Percentiles rank a stretch among this genome's conserved stretches.
Evolutionary conservation across 2,113 vertebrate species (phyloP).

Genomic region (Sphaerodactylus townsendi): DNA sequence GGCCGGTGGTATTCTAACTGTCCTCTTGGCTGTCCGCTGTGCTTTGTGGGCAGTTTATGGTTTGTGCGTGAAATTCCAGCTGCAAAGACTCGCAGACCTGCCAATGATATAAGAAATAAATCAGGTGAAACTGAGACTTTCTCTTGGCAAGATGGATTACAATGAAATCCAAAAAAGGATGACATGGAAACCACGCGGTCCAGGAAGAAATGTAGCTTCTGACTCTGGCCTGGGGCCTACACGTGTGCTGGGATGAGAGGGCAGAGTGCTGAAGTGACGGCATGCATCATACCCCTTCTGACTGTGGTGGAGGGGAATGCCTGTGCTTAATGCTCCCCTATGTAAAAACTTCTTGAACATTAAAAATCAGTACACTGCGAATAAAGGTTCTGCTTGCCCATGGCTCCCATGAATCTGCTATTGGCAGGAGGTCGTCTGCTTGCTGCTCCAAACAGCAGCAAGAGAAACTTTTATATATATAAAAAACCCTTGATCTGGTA

Average conservation of each 20-base stretch:
- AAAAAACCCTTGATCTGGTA: no score
- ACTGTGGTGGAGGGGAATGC: no score
- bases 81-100: neutral
- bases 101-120: fast-evolving
- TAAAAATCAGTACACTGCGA: no score
- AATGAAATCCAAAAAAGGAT: neutral
- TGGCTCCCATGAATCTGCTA: no score
- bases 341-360: no score
- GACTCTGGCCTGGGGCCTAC: no score
- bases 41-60: neutral
- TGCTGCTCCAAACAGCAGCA: neutral
- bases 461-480: neutral
- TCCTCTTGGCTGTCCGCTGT: neutral
- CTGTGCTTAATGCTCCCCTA: no score
- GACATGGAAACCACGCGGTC: neutral
- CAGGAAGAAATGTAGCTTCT: neutral
- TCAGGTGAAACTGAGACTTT: fast-evolving
- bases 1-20: neutral
- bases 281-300: no score
- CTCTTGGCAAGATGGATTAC: neutral
- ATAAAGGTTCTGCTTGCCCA: no score
- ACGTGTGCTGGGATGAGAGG: no score
- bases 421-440: neutral
- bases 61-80: neutral
- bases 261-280: no score